Conservation (phyloP, 2,888 invertebrate species). For the Diaperis boleti region DNA sequence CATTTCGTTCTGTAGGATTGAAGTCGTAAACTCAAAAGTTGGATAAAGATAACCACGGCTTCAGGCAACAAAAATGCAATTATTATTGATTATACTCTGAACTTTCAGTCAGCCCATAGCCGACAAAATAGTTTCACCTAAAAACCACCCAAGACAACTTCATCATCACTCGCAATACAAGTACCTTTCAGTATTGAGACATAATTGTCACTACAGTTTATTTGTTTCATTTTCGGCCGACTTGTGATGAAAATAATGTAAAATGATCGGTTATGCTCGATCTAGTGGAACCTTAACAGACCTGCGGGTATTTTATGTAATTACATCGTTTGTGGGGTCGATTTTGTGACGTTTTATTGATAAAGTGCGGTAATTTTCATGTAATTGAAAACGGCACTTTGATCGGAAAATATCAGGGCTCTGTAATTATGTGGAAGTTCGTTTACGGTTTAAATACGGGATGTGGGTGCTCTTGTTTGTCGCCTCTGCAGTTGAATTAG, state of each 20-base stretch:
- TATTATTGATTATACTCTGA: too few species aligned
- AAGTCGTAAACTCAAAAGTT: too few species aligned
- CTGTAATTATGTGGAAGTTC: neutral
- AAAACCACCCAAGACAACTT: too few species aligned
- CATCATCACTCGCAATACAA: too few species aligned
- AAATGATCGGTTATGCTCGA: slow-evolving; percentile 2
- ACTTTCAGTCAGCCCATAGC: too few species aligned
- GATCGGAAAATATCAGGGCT: too few species aligned
- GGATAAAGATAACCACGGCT: too few species aligned
- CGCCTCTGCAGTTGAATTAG: too few species aligned
- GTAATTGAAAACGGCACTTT: neutral
- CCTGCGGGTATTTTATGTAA: slow-evolving; percentile 3
- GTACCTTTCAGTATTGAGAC: neutral
- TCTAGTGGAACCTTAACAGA: slow-evolving; percentile 8
- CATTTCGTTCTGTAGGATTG: too few species aligned
- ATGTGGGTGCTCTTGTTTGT: neutral
- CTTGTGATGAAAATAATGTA: neutral
- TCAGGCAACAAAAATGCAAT: too few species aligned
- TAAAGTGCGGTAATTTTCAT: neutral
- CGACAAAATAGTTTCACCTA: too few species aligned
- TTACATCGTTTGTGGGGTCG: neutral
- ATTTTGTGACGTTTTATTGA: neutral
- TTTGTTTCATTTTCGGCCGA: neutral
- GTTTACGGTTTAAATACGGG: neutral
- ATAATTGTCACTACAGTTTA: neutral